Conservation (phyloP, 2,113 vertebrate genomes). For the Pseudorectes ferrugineus region DNA sequence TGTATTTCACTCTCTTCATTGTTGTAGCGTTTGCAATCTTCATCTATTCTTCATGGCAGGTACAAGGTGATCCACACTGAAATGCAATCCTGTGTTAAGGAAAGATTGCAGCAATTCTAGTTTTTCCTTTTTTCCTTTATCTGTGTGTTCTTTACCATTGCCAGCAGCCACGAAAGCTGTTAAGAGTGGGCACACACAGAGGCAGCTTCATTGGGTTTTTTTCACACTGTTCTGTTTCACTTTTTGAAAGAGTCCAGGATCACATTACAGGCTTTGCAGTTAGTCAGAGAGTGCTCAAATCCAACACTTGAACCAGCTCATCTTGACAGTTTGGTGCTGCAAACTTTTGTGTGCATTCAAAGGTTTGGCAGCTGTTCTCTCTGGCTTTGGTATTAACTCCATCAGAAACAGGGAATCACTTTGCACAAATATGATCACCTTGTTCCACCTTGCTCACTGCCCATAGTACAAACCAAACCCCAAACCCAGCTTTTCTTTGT, state of each 20-base stretch:
- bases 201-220: not conserved
- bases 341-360: not conserved
- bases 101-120: not conserved
- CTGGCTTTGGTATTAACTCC: not conserved
- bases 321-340: not conserved
- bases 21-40: not conserved
- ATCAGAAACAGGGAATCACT: not conserved
- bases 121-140: not conserved
- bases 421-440: not conserved
- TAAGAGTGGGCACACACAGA: not conserved
- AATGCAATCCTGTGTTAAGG: not conserved
- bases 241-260: not conserved
- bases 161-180: not conserved
- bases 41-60: not conserved
- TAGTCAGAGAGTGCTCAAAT: not conserved
- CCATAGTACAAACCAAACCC: not conserved
- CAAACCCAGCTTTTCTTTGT: not conserved
- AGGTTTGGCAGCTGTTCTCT: not conserved
- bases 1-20: not conserved
- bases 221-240: not conserved
- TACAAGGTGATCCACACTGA: not conserved
- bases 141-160: not conserved
- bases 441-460: not conserved
- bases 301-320: not conserved
- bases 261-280: not conserved